phyloP scores from a whole-genome alignment of 1,140 invertebrate species.

The Leptinotarsa defecta region DNA sequence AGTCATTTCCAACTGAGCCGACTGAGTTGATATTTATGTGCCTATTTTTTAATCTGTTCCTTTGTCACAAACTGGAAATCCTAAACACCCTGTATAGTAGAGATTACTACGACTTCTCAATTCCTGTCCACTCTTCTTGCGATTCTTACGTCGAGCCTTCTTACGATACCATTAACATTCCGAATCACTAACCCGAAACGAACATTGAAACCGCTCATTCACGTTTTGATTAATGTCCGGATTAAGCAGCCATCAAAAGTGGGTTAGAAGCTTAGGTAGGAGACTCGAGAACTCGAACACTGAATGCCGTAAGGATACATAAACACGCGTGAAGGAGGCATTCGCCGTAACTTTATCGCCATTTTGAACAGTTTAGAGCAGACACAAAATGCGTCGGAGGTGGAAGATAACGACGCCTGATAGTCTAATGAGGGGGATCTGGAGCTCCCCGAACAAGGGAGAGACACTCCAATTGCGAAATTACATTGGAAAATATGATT shows the following conservation, averaged over 20 bases:
- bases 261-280: slow-evolving; percentile 39
- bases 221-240: slow-evolving; percentile 25
- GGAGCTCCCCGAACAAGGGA: slow-evolving; percentile 21
- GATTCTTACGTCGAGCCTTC: too few species aligned
- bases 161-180: too few species aligned
- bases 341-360: slow-evolving; percentile 52
- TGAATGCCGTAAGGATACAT: slow-evolving; percentile 49
- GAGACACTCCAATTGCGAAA: slow-evolving; percentile 38
- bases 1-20: too few species aligned
- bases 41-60: too few species aligned
- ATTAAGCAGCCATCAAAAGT: slow-evolving; percentile 31
- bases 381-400: slow-evolving; percentile 46
- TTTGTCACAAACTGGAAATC: too few species aligned
- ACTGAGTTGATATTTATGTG: too few species aligned
- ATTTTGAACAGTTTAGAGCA: slow-evolving; percentile 45
- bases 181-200: not conserved
- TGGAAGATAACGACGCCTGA: slow-evolving; percentile 53
- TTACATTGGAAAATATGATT: slow-evolving; percentile 44
- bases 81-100: too few species aligned
- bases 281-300: slow-evolving; percentile 45
- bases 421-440: slow-evolving; percentile 44
- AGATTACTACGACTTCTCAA: too few species aligned
- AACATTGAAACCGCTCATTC: not conserved
- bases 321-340: slow-evolving; percentile 52
- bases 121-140: too few species aligned